Base-by-base conservation (phyloP, 1,140 invertebrate genomes). In the Hylaeus volcanicus region DNA sequence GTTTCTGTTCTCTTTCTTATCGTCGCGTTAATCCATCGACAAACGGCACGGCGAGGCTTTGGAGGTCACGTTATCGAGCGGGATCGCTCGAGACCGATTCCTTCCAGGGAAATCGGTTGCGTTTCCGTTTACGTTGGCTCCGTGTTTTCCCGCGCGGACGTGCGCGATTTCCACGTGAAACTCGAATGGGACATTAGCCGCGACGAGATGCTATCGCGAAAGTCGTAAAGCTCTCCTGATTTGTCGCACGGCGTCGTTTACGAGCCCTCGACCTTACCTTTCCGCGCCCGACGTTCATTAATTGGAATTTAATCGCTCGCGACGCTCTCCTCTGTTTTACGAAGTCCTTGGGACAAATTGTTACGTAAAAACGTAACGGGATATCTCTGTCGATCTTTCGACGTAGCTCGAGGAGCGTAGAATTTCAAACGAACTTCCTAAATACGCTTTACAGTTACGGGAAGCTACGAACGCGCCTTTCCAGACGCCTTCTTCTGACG, bases 251-350 rank as follows among this genome's bases (percentile, higher is more conserved):
- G 26, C 8, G 8, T 3, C 39, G 66, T 55, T 68, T 75, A 63
- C 53, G n/a, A 37, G 14, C 8, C 68, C 48, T 53, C 51, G 43
- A 63, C 48, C 48, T 55, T 43, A 14, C 55, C n/a, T 58, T 39
- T n/a, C 48, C n/a, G 60, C 12, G 3, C 14, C 2, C 64, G 74
- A 12, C 45, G 45, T 12, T 55, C 43, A 26, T 58, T 65, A 73
- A 79, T 79, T 53, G 70, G 63, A 74, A 79, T 74, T 79, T 79
- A 79, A 79, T 79, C n/a, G n/a, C 43, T 8, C 4, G 65, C 53
- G 2, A 26, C 12, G 61, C 14, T 48, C 41, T 37, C 15, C 51
- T 26, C 26, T 26, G 53, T 12, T 39, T 45, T 5, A 41, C 43
- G 37, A 14, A 45, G 64, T 15, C 12, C 51, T 64, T n/a, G 37